Evolutionary conservation across 2,888 invertebrate genomes (phyloP), one percentile per base, ranked within the genome.

Genomic region (Pollenia labialis): DNA sequence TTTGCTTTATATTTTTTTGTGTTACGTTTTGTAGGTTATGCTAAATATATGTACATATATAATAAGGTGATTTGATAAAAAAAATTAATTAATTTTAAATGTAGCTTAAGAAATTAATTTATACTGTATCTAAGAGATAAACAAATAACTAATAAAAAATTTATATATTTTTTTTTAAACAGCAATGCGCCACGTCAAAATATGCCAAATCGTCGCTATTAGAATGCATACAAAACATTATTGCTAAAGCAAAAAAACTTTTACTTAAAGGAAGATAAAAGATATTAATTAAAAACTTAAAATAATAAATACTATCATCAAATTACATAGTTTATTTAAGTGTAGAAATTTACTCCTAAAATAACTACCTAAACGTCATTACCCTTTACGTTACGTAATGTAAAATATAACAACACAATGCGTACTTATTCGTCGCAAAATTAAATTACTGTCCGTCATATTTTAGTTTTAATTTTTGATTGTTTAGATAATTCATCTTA

Each of bases 141-240:
- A 79, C 8, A 68, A 76, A 58, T 23, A 85, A 81, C 85, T 87
- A 85, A 85, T 88, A 79, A n/a, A 79, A 81, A 88, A 69, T 87
- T 88, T 77, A 86, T 88, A 87, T 90, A 32, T 32, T 32, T 90
- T 88, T 88, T 88, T 87, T 90, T 88, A 88, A 81, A 93, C 92
- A 89, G 92, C 89, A 93, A 91, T 90, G 92, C 91, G 82, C 91
- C 91, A 81, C 91, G 91, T 87, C 91, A 90, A 89, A 91, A 91
- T 90, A 90, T 90, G 92, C 89, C 90, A 81, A 92, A 93, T 90
- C 91, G 92, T 89, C 92, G 92, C 89, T 93, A 92, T 91, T 93
- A 90, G 91, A 88, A 83, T 74, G 79, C 76, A 23, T 64, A 64
- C 32, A 46, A 68, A 86, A 81, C 12, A 66, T 68, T 52, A 74